Evolutionary conservation across 2,797 vertebrate species (phyloP), one percentile per base, ranked within the genome.

Genomic region (Dryobates pubescens): DNA sequence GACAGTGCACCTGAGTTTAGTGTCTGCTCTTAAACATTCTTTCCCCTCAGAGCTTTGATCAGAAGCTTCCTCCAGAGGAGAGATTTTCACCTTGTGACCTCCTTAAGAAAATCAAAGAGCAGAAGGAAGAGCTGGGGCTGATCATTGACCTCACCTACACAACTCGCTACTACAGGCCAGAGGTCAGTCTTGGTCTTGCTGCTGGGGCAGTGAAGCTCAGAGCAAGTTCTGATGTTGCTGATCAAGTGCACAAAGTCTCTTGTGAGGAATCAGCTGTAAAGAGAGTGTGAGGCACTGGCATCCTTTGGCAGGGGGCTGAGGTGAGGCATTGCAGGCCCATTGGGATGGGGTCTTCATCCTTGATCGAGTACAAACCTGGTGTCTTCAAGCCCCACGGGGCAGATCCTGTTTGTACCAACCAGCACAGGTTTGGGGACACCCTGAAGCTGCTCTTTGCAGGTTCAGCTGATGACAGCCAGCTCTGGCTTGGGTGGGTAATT

Each of bases 131-230:
- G 14, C 98, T 99, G 36, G 99, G 98, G 20, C 69, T 99, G 80
- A 98, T 99, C 86, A 98, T 99, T 2, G 99, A 99, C 96, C 98
- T 99, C 68, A 99, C 99, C 0, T 98, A 96, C 91, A 99, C 99
- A 47, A 97, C 92, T 0, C 98, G 98, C 23, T 99, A 99, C 97
- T 99, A 99, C 70, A 85, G 86, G 2, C 96, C 97, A 8, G 80
- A 96, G 97, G 98, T 98, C 84, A 70, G 89, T 30, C 64, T 6
- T 34, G 26, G 32, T 29, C 12, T 64, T 64, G 4, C 53, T 34
- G 62, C 6, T 4, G 26, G 58, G 82, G 34, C 43, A 7, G 4
- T 1, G 13, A 38, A 49, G 57, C 11, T 73, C 62, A 51, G 10
- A 24, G 45, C 29, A 9, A 73, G 23, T n/a, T 7, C 13, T 57